Conservation (phyloP, 2,888 invertebrate species). For the Protodeltote pygarga region DNA sequence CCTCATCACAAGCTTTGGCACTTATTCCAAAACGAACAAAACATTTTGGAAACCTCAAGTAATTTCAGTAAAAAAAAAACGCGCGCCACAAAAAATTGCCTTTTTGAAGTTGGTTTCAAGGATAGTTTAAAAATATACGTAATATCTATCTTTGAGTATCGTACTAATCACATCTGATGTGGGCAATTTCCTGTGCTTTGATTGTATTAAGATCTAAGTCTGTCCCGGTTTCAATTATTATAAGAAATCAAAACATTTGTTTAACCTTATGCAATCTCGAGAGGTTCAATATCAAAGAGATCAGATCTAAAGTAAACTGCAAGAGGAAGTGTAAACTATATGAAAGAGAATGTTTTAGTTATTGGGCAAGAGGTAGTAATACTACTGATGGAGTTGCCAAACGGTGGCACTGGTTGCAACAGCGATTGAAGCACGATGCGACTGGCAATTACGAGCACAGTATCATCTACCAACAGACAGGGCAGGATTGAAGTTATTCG, state of each 20-base stretch:
- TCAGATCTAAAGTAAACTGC: slow-evolving; percentile 20
- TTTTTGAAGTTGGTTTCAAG: too few relatives aligned
- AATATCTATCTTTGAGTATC: too few relatives aligned
- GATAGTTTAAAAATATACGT: too few relatives aligned
- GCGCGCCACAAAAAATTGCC: too few relatives aligned
- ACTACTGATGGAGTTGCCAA: slow-evolving; percentile 42
- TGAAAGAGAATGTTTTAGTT: slow-evolving; percentile 20
- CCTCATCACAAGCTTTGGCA: too few relatives aligned
- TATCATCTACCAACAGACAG: slow-evolving; percentile 8
- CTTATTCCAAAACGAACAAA: too few relatives aligned
- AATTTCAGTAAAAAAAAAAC: too few relatives aligned
- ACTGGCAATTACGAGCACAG: slow-evolving; percentile 11
- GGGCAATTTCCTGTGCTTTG: slow-evolving; percentile 11
- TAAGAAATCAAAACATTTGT: slow-evolving; percentile 13
- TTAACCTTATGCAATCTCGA: slow-evolving; percentile 13
- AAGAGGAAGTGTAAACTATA: slow-evolving; percentile 23
- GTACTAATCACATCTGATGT: not conserved
- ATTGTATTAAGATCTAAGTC: not conserved
- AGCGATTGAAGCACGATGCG: slow-evolving; percentile 26
- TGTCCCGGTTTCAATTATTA: slow-evolving; percentile 15
- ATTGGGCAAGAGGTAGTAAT: slow-evolving; percentile 37
- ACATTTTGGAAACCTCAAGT: too few relatives aligned
- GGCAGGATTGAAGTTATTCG: not conserved
- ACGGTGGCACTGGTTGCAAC: slow-evolving; percentile 38
- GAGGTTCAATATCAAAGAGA: slow-evolving; percentile 19